Evolutionary conservation across 2,797 vertebrate genomes (phyloP).

Genomic region (Sylvilagus floridanus): DNA sequence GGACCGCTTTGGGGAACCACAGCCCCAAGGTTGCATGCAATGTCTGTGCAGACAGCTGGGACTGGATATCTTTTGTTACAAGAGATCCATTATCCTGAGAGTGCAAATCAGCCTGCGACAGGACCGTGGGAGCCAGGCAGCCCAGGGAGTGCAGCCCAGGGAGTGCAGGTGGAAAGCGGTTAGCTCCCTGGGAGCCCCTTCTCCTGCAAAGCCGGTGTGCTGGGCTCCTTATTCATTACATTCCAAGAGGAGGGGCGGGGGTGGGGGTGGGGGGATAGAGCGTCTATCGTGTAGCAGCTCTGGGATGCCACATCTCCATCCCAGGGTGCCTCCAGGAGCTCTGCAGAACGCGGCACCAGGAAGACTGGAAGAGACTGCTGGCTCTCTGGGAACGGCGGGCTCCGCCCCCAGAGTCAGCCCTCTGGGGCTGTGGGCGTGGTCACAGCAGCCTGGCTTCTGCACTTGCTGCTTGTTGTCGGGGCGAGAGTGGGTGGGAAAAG

Average conservation of each 20-base stretch:
- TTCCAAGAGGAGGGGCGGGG: not conserved
- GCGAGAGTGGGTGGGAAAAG: not conserved
- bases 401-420: not conserved
- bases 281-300: not conserved
- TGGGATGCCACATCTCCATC: not conserved
- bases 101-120: not conserved
- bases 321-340: not conserved
- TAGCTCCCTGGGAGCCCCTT: not conserved
- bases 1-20: not conserved
- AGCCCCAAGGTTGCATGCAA: not conserved
- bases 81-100: constrained; percentile 48
- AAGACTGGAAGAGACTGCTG: constrained; percentile 32
- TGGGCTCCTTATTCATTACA: constrained; percentile 27
- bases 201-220: not conserved
- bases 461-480: not conserved
- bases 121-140: not conserved
- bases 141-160: not conserved
- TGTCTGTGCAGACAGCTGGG: not conserved
- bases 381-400: not conserved
- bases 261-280: too few relatives aligned
- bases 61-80: not conserved
- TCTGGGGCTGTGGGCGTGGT: not conserved
- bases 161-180: not conserved
- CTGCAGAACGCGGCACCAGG: not conserved
- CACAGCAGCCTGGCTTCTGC: not conserved